Percentiles rank a stretch among this genome's conserved stretches.
These are phyloP conservation scores for Schlechtendalia chinensis DNA, from an alignment of 1,140 invertebrate genomes.

Conservation along the genomic window DNA sequence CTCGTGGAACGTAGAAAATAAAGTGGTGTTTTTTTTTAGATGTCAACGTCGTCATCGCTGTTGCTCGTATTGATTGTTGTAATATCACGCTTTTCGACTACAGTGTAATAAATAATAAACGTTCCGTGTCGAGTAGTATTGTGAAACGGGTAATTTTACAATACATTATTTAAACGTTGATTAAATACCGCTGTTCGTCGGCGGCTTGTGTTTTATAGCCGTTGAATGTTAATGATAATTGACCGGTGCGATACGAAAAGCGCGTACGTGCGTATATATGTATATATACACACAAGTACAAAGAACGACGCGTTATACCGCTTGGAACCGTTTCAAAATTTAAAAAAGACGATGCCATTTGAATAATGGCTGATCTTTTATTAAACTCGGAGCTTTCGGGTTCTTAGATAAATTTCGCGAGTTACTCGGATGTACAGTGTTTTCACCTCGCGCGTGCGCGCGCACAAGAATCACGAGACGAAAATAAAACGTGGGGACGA, in stretches of 20 bases:
- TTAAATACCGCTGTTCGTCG: too few relatives aligned
- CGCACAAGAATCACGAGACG: neutral
- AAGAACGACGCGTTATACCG: neutral
- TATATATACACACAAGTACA: too few relatives aligned
- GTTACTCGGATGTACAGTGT: neutral
- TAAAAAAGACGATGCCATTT: neutral
- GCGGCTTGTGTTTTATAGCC: too few relatives aligned
- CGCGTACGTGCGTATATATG: neutral
- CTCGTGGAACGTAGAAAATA: too few relatives aligned
- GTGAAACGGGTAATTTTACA: too few relatives aligned
- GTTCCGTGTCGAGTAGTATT: too few relatives aligned
- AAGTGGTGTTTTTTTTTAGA: too few relatives aligned
- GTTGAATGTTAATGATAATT: neutral
- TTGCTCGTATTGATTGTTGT: too few relatives aligned
- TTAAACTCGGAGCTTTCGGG: neutral
- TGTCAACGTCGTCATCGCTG: too few relatives aligned
- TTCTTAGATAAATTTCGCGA: neutral
- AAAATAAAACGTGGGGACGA: neutral
- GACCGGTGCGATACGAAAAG: neutral
- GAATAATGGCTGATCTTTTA: neutral
- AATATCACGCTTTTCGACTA: too few relatives aligned
- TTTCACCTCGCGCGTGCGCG: neutral
- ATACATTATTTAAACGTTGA: too few relatives aligned
- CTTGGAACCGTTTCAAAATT: constrained; percentile 19
- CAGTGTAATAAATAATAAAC: too few relatives aligned